phyloP scores from a whole-genome alignment of 1,140 invertebrate genomes.

The Aphelinus atriplicis region DNA sequence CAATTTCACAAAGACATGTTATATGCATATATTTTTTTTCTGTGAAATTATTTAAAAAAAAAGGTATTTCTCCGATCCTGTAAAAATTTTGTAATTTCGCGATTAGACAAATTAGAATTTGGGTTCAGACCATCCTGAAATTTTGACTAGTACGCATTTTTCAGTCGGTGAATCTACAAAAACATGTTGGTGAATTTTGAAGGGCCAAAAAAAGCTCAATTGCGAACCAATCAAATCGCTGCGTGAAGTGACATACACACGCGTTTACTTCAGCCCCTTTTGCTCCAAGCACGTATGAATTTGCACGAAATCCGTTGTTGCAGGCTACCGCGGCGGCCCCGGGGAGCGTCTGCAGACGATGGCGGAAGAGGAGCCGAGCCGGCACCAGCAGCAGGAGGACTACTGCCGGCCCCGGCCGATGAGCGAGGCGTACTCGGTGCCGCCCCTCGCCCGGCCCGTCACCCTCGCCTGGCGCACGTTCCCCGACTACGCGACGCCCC shows the following conservation, averaged over 20 bases:
- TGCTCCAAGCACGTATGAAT: no score
- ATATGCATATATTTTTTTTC: no score
- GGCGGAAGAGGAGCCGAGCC: slow-evolving; percentile 42
- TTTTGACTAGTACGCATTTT: not conserved
- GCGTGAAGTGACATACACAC: no score
- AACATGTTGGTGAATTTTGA: no score
- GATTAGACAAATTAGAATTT: no score
- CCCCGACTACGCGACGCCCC: slow-evolving; percentile 36
- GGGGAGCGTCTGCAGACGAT: slow-evolving; percentile 19
- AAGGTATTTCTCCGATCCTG: no score
- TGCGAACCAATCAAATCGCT: not conserved
- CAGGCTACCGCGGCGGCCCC: not conserved
- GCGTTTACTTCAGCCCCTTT: no score
- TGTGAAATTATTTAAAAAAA: no score
- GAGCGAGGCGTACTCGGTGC: slow-evolving; percentile 66
- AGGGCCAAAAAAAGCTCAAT: not conserved
- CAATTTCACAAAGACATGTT: no score
- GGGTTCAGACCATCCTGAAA: no score
- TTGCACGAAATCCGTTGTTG: not conserved
- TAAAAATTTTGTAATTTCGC: no score
- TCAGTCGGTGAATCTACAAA: no score
- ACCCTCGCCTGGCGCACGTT: slow-evolving; percentile 45
- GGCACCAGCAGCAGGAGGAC: slow-evolving; percentile 55
- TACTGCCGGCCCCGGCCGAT: slow-evolving; percentile 68
- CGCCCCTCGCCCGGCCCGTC: slow-evolving; percentile 65